Evolutionary conservation across 2,888 invertebrate genomes (phyloP), one percentile per base, ranked within the genome.

Genomic region (Cryptocephalus primarius): DNA sequence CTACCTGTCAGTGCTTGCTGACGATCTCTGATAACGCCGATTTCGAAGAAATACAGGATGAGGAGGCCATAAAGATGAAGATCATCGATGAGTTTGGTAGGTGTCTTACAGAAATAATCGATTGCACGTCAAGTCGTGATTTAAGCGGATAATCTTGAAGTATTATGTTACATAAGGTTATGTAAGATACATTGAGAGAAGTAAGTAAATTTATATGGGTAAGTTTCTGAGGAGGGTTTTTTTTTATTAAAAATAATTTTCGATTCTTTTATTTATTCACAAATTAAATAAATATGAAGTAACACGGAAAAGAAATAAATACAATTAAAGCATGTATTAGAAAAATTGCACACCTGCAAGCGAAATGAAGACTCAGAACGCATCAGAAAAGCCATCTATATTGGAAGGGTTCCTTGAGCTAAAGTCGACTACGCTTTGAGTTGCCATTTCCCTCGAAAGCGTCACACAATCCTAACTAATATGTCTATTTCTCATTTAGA

Each of bases 31-130:
- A 85, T 59, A 88, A 88, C 64, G 82, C 83, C 40, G 86, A 85
- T 59, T 22, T 4, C 6, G 74, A 77, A 42, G 73, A 76, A 43
- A 76, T 78, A 67, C 76, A 78, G 32, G 80, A 81, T 40, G 81
- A 81, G 39, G 78, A 74, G 65, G 74, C 71, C 67, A 71, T 85
- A 59, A 80, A 85, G 63, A 73, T 79, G 41, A 76, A 84, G 62
- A 84, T 99, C 55, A 79, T 97, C 53, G 88, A 93, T 65, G 97
- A 99, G 73, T 92, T 96, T 71, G 92, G 95, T 39, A 80, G 91
- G 55, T 96, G 96, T 69, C 77, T 97, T 48, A 85, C 86, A 61
- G 90, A 94, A 72, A 93, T 97, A 60, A 94, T 96, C 61, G 82
- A 83, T 51, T 84, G 82, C 57, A 56, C 59, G 8, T 50, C 56